Evolutionary conservation across 2,888 invertebrate genomes (phyloP).

Genomic region (Apamea sordens): DNA sequence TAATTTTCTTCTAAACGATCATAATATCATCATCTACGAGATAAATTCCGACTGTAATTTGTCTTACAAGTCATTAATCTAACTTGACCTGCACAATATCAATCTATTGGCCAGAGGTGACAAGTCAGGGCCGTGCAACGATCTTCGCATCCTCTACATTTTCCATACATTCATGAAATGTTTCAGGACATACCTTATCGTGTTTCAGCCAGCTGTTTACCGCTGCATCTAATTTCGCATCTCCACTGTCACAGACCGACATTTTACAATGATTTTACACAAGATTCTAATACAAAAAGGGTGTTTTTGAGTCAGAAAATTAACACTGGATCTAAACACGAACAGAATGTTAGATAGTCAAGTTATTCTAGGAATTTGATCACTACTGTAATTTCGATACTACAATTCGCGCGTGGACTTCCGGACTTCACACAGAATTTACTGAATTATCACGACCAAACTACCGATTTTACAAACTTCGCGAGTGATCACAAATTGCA

Average conservation of each 20-base stretch:
- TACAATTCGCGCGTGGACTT: slow-evolving; percentile 18
- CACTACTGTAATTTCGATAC: not conserved
- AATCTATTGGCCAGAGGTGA: slow-evolving; percentile 26
- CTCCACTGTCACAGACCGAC: slow-evolving; percentile 85
- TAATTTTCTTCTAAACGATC: not conserved
- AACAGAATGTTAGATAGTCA: slow-evolving; percentile 4
- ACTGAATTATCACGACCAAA: slow-evolving; percentile 39
- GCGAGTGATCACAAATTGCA: slow-evolving; percentile 41
- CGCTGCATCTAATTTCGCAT: slow-evolving; percentile 91
- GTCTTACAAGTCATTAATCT: slow-evolving; percentile 7
- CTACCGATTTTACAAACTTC: slow-evolving; percentile 46
- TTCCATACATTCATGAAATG: slow-evolving; percentile 16
- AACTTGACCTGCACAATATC: slow-evolving; percentile 26
- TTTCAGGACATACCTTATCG: slow-evolving; percentile 91
- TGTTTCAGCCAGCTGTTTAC: slow-evolving; percentile 93
- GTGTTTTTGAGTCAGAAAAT: not conserved
- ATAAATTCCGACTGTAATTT: not conserved
- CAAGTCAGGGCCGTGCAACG: slow-evolving; percentile 22
- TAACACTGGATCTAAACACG: slow-evolving; percentile 15
- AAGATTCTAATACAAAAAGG: slow-evolving; percentile 14
- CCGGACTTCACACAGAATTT: slow-evolving; percentile 41
- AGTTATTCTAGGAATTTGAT: slow-evolving; percentile 20
- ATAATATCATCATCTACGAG: not conserved
- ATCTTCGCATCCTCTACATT: not conserved
- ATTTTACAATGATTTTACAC: slow-evolving; percentile 62